Conservation (phyloP, 2,797 vertebrate genomes). For the Ceryle rudis region DNA sequence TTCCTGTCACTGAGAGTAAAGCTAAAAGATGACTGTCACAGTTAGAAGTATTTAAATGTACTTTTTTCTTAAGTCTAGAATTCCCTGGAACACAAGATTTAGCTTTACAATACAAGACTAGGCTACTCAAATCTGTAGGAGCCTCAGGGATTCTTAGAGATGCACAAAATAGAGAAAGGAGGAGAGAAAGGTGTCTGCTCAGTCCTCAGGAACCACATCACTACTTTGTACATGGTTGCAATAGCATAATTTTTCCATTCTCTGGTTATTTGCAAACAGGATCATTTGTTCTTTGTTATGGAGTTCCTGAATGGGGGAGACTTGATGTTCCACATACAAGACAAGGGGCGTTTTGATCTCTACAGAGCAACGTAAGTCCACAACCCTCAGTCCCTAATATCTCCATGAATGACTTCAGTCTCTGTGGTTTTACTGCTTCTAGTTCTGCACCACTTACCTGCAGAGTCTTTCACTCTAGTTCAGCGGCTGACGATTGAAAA, state of each 20-base stretch:
- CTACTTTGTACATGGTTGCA: background rate
- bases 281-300: slow-evolving; percentile 99
- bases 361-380: slow-evolving; percentile 91
- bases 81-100: background rate
- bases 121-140: background rate
- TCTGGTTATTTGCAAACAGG: slow-evolving; percentile 78
- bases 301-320: slow-evolving; percentile 98
- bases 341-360: slow-evolving; percentile 94
- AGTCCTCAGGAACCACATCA: background rate
- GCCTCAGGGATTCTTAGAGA: background rate
- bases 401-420: rapidly evolving
- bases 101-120: background rate
- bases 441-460: background rate
- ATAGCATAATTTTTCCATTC: background rate
- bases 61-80: background rate
- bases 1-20: background rate
- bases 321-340: slow-evolving; percentile 98
- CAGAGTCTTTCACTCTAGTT: background rate
- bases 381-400: background rate
- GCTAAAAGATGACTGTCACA: background rate
- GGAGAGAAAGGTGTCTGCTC: background rate
- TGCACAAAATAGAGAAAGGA: background rate
- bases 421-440: background rate
- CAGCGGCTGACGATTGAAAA: background rate
- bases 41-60: background rate